Conservation (phyloP, 2,113 vertebrate species). For the Elachura formosa region DNA sequence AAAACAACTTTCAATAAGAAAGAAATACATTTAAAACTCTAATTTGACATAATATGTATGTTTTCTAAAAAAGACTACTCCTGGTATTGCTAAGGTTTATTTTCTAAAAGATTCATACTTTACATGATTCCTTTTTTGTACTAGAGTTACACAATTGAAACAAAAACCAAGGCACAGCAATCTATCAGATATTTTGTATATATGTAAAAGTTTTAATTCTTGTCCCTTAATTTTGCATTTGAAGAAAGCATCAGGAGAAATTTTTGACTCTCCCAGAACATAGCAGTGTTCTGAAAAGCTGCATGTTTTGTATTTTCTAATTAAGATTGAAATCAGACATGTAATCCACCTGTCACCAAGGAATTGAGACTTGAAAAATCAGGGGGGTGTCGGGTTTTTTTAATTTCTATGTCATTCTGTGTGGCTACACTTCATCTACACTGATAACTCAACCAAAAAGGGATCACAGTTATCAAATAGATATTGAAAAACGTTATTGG, state of each 20-base stretch:
- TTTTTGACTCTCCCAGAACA: neutral
- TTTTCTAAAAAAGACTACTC: neutral
- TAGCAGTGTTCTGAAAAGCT: neutral
- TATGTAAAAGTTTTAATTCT: neutral
- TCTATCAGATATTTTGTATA: neutral
- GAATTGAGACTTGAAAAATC: neutral
- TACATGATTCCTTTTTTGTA: neutral
- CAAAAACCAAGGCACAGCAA: neutral
- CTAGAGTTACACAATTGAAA: neutral
- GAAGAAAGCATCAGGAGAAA: neutral
- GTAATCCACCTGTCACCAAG: constrained; percentile 12
- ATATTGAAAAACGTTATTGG: neutral
- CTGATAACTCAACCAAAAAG: neutral
- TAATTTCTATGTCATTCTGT: neutral
- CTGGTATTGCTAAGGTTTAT: neutral
- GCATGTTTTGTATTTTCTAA: neutral
- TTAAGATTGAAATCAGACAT: constrained; percentile 37
- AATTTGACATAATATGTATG: neutral
- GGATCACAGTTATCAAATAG: neutral
- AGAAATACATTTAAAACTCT: neutral
- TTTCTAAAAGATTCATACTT: neutral
- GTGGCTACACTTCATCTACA: neutral
- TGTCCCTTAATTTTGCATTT: neutral
- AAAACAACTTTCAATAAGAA: constrained; percentile 9
- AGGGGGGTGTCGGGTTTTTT: neutral